These are phyloP conservation scores for Setophaga coronata DNA, from an alignment of 2,113 vertebrate species.

Conservation along the genomic window DNA sequence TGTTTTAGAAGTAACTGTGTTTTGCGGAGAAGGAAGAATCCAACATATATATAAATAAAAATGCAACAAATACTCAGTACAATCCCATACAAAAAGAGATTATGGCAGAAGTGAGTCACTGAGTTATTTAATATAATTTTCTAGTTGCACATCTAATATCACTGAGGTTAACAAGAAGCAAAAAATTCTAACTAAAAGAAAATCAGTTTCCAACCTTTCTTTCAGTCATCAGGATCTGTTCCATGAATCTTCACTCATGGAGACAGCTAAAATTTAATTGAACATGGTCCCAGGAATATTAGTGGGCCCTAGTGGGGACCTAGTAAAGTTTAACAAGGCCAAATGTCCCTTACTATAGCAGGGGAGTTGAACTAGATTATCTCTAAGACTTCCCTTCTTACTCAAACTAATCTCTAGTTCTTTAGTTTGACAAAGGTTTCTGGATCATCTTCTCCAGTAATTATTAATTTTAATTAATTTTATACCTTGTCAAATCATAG, in stretches of 20 bases:
- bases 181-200: slow-evolving; percentile 1
- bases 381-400: neutral
- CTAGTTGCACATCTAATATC: neutral
- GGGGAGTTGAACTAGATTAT: neutral
- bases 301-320: neutral
- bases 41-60: neutral
- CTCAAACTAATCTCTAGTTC: neutral
- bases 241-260: neutral
- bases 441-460: neutral
- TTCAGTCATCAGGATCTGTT: neutral
- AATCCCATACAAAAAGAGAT: neutral
- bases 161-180: slow-evolving; percentile 7
- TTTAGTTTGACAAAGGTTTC: neutral
- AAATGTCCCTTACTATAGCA: fast-evolving
- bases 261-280: neutral
- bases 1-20: neutral
- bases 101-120: neutral
- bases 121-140: neutral
- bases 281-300: neutral
- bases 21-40: neutral
- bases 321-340: neutral
- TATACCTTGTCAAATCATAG: neutral
- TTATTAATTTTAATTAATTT: neutral
- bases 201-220: neutral
- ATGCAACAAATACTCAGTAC: neutral